Conservation (phyloP, 2,797 vertebrate genomes). For the Neomorphus geoffroyi region DNA sequence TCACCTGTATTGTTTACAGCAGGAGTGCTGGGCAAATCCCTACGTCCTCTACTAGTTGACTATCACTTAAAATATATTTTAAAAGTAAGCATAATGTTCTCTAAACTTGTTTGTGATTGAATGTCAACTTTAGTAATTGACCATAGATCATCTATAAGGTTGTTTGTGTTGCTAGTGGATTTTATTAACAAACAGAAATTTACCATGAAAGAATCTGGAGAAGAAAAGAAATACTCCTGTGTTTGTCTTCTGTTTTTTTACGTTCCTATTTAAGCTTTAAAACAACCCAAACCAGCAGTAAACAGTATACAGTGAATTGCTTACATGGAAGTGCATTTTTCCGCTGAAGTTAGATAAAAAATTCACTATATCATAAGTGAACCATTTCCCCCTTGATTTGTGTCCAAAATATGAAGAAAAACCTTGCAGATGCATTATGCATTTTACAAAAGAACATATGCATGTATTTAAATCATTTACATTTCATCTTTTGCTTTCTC, state of each 20-base stretch:
- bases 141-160: background rate
- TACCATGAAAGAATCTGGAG: background rate
- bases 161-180: background rate
- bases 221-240: background rate
- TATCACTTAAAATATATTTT: background rate
- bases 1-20: background rate
- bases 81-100: background rate
- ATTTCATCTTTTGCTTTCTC: conserved; percentile 63
- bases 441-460: conserved; percentile 73
- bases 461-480: conserved; percentile 71
- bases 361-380: conserved; percentile 59
- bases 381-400: conserved; percentile 65
- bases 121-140: background rate
- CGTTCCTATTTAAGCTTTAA: background rate
- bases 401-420: conserved; percentile 65
- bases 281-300: background rate
- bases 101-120: background rate
- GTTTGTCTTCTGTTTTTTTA: background rate
- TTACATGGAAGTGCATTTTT: conserved; percentile 11
- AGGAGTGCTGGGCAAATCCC: background rate
- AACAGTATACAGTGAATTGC: background rate
- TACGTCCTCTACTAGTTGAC: background rate
- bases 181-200: background rate
- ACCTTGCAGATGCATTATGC: conserved; percentile 60
- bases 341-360: conserved; percentile 56